Base-by-base conservation (phyloP, 2,797 vertebrate genomes). In the Parotocinclus haroldoi region DNA sequence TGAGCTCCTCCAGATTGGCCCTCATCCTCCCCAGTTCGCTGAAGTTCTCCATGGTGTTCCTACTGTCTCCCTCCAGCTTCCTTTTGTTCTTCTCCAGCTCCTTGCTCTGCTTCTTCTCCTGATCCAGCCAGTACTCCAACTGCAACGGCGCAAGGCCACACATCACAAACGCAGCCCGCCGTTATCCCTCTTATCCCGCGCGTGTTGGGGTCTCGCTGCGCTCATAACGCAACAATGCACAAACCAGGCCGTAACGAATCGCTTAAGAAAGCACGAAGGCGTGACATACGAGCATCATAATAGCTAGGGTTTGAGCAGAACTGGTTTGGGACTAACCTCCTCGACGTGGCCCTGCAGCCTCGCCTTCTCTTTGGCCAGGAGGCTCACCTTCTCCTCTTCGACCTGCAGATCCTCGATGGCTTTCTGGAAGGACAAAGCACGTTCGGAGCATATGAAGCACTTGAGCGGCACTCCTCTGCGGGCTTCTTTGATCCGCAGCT, bases 331-430 rank as follows among this genome's bases (percentile, higher is more conserved):
- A 79, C 82, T 81, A 56, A 90, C 90, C 63, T 90, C 83, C 71
- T 90, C 87, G 10, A 84, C 72, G 42, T 87, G 81, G 66, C 88
- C 83, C 80, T 87, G 85, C 10, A 92, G 78, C 76, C 88, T 86
- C 71, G 81, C 83, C 66, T 83, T 90, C 77, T 89, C 83, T 76
- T 88, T 89, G 70, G 86, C 87, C 78, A 92, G 79, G 51, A 84
- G 72, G 75, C 88, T 87, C n/a, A 91, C 88, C 70, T 89, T 90
- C 74, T 91, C 89, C 79, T 90, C 89, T 63, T 91, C 90, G 0
- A 80, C 78, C 82, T 90, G 89, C 37, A 92, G 73, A 63, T 91
- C 88, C 72, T 89, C 87, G 0, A 88, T 83, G 67, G 87, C 86
- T 76, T 85, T 87, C 90, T 92, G 83, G 51, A 49, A 69, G 42